Evolutionary conservation across 2,113 vertebrate genomes (phyloP), one percentile per base, ranked within the genome.

Genomic region (Notarius lentiginosus): DNA sequence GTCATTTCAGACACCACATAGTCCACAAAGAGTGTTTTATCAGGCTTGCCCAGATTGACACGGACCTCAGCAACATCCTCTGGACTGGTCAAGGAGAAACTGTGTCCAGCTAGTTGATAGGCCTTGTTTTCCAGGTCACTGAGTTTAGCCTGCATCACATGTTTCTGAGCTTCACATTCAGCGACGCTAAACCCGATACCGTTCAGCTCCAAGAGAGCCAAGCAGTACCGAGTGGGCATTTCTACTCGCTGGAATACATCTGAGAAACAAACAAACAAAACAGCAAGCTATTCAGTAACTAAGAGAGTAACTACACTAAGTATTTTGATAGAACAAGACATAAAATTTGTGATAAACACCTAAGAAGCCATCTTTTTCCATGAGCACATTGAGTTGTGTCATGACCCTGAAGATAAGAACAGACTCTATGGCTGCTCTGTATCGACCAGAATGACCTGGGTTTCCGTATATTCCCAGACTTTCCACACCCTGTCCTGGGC

Each of bases 121-220:
- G 96, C 97, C 88, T 95, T 95, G 17, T 90, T 92, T 91, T 99
- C 98, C 70, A 98, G 94, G 73, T 95, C 93, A 0, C 92, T 92
- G 73, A 99, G 95, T 87, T 99, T 99, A 87, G 97, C 97, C 90
- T 98, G 96, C 97, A 99, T 97, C 79, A 98, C 93, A 3, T 96
- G 96, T 77, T 99, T 99, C 92, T 99, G 98, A 12, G 94, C 94
- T 90, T 99, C 98, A 2, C 96, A 97, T 22, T 97, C 98, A 9
- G 92, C 80, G 0, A 94, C 93, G 76, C 98, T 99, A 94, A 99
- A 99, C 49, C 98, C 98, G 1, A 99, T 93, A 66, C 98, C 98
- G 51, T 99, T 99, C 88, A 99, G 91, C 92, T 99, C 98, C 91
- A 99, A 89, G 90, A 99, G 94, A 34, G 96, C 97, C 94, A 99